phyloP scores from a whole-genome alignment of 2,113 vertebrate species.

The Oenanthe melanoleuca region DNA sequence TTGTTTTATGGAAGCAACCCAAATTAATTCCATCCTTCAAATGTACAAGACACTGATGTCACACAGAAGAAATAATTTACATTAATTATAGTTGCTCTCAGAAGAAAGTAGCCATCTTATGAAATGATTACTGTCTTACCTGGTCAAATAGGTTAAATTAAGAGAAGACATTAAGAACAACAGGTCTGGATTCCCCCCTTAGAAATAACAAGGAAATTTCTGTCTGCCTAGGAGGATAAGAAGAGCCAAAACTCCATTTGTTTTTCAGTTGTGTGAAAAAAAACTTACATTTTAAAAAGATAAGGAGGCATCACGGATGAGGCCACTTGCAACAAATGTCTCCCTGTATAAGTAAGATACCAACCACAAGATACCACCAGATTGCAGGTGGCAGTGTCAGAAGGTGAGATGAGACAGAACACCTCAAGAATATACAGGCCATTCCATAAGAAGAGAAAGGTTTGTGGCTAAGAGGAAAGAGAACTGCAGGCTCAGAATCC shows the following conservation, averaged over 20 bases:
- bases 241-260: neutral
- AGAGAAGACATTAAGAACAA: neutral
- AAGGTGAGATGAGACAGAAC: neutral
- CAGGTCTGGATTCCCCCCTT: neutral
- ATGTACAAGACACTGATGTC: neutral
- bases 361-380: neutral
- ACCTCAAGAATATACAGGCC: neutral
- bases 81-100: neutral
- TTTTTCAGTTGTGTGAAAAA: neutral
- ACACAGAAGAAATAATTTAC: neutral
- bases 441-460: neutral
- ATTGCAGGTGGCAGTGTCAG: accelerated
- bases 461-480: neutral
- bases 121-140: neutral
- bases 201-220: neutral
- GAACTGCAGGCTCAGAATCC: neutral
- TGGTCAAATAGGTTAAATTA: neutral
- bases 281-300: neutral
- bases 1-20: neutral
- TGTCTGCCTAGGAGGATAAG: neutral
- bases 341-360: neutral
- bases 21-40: neutral
- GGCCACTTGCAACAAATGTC: neutral
- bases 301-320: neutral
- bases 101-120: neutral